A percentile compares a stretch with the other conserved stretches of the same genome.
phyloP scores from a whole-genome alignment of 2,113 vertebrate genomes.

The Daubentonia madagascariensis region DNA sequence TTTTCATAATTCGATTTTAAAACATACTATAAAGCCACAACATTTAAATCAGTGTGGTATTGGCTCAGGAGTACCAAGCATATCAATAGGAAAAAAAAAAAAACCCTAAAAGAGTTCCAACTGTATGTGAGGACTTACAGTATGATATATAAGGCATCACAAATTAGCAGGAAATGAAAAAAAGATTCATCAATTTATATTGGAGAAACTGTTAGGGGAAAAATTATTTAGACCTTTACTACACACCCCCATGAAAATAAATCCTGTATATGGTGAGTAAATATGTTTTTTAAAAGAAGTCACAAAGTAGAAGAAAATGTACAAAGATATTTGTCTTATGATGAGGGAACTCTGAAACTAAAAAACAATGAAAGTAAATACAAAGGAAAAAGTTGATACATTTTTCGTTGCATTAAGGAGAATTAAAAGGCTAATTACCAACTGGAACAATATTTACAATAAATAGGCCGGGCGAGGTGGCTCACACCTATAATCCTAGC shows the following conservation, averaged over 20 bases:
- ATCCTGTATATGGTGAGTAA: not conserved
- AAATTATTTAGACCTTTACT: not conserved
- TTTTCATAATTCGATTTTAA: not conserved
- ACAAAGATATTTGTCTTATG: not conserved
- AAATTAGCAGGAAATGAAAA: not conserved
- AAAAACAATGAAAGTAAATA: not conserved
- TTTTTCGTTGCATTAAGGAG: not conserved
- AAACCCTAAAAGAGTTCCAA: not conserved
- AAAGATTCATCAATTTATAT: not conserved
- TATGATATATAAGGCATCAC: not conserved
- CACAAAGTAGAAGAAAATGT: not conserved
- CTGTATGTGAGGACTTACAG: not conserved
- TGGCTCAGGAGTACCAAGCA: not conserved
- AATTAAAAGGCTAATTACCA: not conserved
- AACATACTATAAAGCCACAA: not conserved
- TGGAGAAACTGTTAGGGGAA: not conserved
- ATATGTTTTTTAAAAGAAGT: not conserved
- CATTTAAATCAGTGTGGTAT: not conserved
- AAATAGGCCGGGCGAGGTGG: no score
- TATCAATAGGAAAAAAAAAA: not conserved
- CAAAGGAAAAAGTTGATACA: not conserved
- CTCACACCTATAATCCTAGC: no score
- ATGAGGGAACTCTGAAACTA: not conserved
- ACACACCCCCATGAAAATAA: not conserved
- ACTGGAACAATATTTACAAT: no score